Evolutionary conservation across 1,140 invertebrate species (phyloP).

Genomic region (Drosophila aff.): DNA sequence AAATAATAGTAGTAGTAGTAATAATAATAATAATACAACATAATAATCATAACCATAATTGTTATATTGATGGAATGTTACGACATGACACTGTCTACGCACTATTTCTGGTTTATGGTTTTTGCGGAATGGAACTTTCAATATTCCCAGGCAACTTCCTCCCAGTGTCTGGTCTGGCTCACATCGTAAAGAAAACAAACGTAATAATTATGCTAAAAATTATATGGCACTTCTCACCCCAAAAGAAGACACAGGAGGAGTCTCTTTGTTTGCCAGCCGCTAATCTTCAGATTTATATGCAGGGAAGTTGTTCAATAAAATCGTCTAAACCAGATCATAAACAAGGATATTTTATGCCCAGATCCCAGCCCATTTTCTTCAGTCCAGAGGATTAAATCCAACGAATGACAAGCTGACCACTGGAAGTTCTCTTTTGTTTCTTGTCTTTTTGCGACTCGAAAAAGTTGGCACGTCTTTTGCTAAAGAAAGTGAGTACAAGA

Average conservation of each 20-base stretch:
- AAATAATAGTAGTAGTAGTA: conserved; percentile 64
- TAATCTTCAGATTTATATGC: conserved; percentile 84
- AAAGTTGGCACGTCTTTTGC: conserved; percentile 56
- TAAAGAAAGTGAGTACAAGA: conserved; percentile 61
- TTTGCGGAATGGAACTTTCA: conserved; percentile 31
- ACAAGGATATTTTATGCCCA: conserved; percentile 80
- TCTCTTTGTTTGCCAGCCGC: conserved; percentile 55
- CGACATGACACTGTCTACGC: conserved; percentile 35
- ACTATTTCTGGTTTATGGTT: conserved; percentile 57
- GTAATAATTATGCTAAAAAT: conserved; percentile 84
- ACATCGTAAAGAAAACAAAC: conserved; percentile 76
- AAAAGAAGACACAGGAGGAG: conserved; percentile 17
- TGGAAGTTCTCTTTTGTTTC: conserved; percentile 35
- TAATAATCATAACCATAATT: conserved; percentile 81
- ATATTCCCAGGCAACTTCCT: conserved; percentile 33
- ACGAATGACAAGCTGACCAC: conserved; percentile 51
- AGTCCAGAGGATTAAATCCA: conserved; percentile 59
- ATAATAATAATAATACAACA: conserved; percentile 67
- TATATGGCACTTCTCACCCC: conserved; percentile 82
- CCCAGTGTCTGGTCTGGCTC: conserved; percentile 46
- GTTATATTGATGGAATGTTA: conserved; percentile 74
- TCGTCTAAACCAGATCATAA: conserved; percentile 83
- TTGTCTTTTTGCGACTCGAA: conserved; percentile 13
- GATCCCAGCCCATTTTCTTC: conserved; percentile 49
- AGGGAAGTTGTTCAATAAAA: conserved; percentile 85